Conservation (phyloP, 2,797 vertebrate genomes). For the Hydrolagus colliei region DNA sequence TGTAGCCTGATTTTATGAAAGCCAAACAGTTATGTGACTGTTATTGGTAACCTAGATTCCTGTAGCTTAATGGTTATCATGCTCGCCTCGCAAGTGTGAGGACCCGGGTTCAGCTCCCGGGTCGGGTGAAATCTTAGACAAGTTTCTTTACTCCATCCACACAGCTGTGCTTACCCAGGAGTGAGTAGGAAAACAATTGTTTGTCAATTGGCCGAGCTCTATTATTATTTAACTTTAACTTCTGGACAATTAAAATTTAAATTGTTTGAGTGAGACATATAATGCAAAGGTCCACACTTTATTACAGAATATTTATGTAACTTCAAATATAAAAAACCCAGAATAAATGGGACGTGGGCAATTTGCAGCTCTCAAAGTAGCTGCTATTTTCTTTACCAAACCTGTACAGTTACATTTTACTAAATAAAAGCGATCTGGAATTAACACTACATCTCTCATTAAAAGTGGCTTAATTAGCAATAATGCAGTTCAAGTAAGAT, state of each 20-base stretch:
- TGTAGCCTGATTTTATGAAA: no score
- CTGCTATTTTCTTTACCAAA: neutral
- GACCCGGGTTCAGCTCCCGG: no score
- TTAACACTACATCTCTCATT: neutral
- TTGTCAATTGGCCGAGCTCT: no score
- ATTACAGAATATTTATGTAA: neutral
- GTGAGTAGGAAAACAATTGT: no score
- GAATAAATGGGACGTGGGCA: neutral
- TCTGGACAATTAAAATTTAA: slow-evolving; percentile 7
- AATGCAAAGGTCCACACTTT: neutral
- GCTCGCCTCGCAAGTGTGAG: no score
- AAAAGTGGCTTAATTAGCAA: neutral
- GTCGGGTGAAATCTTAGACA: no score
- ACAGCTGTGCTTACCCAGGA: no score
- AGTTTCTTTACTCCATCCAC: no score
- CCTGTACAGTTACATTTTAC: neutral
- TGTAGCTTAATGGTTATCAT: no score
- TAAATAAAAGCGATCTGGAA: neutral
- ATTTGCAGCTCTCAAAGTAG: neutral
- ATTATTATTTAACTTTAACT: neutral
- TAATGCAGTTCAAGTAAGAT: neutral
- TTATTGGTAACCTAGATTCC: no score
- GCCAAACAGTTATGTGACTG: no score
- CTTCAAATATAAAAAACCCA: neutral
- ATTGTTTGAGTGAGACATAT: neutral